phyloP scores from a whole-genome alignment of 37 sponge, comb jelly and placozoan genomes.

The Hormiphora californensis region DNA sequence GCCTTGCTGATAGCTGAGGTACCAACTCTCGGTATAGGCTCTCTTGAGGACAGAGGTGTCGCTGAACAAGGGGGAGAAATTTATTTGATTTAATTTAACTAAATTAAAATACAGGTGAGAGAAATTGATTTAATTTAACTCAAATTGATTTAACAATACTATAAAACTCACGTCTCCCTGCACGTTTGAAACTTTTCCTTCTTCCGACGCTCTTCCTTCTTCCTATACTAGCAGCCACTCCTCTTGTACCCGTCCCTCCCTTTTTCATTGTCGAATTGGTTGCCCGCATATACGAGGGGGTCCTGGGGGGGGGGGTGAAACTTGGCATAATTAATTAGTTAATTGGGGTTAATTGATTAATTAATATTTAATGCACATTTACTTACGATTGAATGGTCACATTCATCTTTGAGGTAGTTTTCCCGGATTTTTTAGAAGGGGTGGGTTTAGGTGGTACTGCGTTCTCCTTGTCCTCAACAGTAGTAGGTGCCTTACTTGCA shows the following conservation, averaged over 20 bases:
- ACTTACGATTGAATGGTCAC: no score
- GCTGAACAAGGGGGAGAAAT: background rate
- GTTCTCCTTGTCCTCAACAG: no score
- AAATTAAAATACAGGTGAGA: background rate
- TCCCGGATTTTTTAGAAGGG: no score
- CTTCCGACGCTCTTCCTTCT: background rate
- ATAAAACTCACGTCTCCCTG: background rate
- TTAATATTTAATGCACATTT: no score
- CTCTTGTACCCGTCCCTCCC: background rate
- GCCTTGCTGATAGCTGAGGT: slow-evolving; percentile 17
- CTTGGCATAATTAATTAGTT: no score
- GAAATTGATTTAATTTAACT: no score
- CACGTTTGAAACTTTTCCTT: background rate
- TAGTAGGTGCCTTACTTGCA: no score
- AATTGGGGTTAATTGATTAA: no score
- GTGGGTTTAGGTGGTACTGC: no score
- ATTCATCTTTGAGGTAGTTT: no score
- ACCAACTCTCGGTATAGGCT: background rate
- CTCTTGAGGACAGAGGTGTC: background rate
- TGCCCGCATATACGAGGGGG: slow-evolving; percentile 15
- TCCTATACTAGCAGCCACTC: background rate
- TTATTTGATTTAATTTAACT: background rate
- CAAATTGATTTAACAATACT: background rate
- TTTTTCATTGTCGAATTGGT: slow-evolving; percentile 25
- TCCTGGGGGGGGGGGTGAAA: no score